Conservation (phyloP, 92 coral and sea anemone genomes). For the Umimayanthus chanpuru region DNA sequence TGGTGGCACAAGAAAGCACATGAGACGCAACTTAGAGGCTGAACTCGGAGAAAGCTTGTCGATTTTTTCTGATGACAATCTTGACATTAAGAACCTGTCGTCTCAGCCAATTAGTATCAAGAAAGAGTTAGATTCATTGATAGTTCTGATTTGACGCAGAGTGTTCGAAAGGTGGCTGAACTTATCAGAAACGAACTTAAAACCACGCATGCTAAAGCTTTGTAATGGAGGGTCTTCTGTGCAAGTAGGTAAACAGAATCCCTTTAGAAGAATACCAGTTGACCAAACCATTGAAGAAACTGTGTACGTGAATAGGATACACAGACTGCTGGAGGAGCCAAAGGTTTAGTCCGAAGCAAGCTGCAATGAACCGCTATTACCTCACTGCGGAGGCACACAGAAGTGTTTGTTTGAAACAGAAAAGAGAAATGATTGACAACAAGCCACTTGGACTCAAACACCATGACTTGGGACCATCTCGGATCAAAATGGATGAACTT, state of each 20-base stretch:
- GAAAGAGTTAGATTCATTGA: too few relatives aligned
- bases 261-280: constrained; percentile 59
- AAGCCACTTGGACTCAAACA: constrained; percentile 37
- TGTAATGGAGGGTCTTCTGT: constrained; percentile 53
- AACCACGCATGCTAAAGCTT: constrained; percentile 22
- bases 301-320: constrained; percentile 42
- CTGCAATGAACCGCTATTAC: constrained; percentile 42
- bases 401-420: constrained; percentile 45
- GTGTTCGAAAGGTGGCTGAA: constrained; percentile 29
- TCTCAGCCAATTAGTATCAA: too few relatives aligned
- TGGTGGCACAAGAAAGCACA: too few relatives aligned
- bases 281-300: constrained; percentile 61
- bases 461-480: constrained; percentile 47
- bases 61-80: too few relatives aligned
- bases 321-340: constrained; percentile 54
- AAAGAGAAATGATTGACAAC: constrained; percentile 55
- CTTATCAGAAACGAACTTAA: constrained; percentile 30
- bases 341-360: constrained; percentile 55
- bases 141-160: constrained; percentile 14
- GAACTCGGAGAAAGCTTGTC: too few relatives aligned
- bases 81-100: too few relatives aligned
- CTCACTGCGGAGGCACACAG: constrained; percentile 52
- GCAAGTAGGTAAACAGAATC: constrained; percentile 46
- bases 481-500: constrained; percentile 51
- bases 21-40: too few relatives aligned